A percentile compares a stretch with the other conserved stretches of the same genome.
These are phyloP conservation scores for Albula glossodonta DNA, from an alignment of 2,113 vertebrate species.

Conservation along the genomic window DNA sequence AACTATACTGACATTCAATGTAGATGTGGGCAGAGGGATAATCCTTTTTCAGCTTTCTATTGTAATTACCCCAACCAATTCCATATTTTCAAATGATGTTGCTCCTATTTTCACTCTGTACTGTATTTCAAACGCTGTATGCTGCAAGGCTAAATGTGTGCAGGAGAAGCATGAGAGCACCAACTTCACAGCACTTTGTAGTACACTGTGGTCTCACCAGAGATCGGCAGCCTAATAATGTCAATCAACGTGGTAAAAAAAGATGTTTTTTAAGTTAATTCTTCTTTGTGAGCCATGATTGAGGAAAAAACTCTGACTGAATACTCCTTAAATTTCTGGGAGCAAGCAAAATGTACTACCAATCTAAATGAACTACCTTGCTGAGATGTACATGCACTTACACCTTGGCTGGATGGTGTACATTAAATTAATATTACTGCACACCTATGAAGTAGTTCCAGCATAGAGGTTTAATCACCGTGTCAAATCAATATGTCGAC, in stretches of 20 bases:
- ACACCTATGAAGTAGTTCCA: no score
- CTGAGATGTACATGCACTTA: no score
- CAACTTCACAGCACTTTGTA: neutral
- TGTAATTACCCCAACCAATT: no score
- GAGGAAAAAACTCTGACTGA: neutral
- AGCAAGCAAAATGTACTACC: neutral
- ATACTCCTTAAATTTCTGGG: neutral
- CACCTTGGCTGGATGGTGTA: no score
- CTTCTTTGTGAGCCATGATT: neutral
- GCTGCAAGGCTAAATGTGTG: neutral
- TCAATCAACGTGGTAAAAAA: neutral
- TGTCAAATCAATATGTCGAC: no score
- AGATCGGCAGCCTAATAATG: neutral
- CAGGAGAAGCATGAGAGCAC: neutral
- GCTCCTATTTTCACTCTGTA: neutral
- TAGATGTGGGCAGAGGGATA: no score
- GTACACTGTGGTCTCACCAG: neutral
- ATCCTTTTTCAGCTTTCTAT: no score
- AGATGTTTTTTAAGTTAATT: neutral
- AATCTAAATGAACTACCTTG: neutral
- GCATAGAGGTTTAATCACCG: no score
- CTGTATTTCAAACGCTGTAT: neutral
- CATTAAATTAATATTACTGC: no score
- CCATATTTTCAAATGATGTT: no score
- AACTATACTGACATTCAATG: no score